Evolutionary conservation across 1,140 invertebrate species (phyloP).

Genomic region (Aphelenchoides besseyi): DNA sequence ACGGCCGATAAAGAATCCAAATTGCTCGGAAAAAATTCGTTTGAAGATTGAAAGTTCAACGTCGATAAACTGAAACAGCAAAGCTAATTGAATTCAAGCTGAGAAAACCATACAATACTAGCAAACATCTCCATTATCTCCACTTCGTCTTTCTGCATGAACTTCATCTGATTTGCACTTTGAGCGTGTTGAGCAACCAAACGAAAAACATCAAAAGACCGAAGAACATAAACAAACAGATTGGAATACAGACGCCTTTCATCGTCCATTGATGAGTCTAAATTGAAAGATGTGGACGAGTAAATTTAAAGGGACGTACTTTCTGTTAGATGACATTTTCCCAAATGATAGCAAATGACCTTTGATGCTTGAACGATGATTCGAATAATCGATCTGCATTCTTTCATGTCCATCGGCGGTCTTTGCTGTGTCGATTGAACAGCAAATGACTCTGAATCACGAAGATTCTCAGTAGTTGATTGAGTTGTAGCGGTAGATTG

Average conservation of each 20-base stretch:
- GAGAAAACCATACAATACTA: constrained; percentile 25
- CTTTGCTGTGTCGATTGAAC: not conserved
- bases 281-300: not conserved
- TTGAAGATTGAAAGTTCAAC: constrained; percentile 31
- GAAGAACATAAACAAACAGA: constrained; percentile 38
- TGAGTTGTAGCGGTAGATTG: not conserved
- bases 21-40: constrained; percentile 33
- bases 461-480: not conserved
- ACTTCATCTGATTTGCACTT: constrained; percentile 12
- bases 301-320: constrained; percentile 14
- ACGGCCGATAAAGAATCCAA: constrained; percentile 46
- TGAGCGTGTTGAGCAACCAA: constrained; percentile 16
- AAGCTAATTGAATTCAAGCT: constrained; percentile 2
- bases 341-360: constrained; percentile 17
- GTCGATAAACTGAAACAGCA: constrained; percentile 34
- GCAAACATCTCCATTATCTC: constrained; percentile 42
- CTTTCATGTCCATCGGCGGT: constrained; percentile 18
- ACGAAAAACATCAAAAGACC: constrained; percentile 46
- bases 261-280: constrained; percentile 13
- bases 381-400: constrained; percentile 41
- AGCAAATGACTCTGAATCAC: not conserved
- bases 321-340: constrained; percentile 32
- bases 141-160: constrained; percentile 46
- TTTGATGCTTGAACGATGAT: constrained; percentile 40
- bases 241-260: constrained; percentile 30